These are phyloP conservation scores for Cyphomyrus plagiostoma DNA, from an alignment of 2,113 vertebrate genomes.

Conservation along the genomic window DNA sequence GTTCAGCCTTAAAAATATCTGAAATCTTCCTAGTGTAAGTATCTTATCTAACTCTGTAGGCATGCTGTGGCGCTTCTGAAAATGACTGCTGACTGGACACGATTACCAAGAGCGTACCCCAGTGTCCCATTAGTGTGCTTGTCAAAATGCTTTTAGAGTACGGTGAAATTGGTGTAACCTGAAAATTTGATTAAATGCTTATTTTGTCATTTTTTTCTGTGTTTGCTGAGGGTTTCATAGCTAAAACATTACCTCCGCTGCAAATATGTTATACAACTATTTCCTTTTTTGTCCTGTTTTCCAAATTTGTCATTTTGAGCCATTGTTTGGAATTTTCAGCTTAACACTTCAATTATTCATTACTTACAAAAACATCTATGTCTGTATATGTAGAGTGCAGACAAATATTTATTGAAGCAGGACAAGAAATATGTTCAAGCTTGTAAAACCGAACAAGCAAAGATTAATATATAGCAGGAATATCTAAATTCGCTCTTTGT, in stretches of 20 bases:
- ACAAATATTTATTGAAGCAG: slow-evolving; percentile 10
- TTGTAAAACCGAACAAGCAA: neutral
- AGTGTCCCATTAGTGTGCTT: neutral
- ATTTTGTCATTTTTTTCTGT: neutral
- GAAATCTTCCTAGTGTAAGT: neutral
- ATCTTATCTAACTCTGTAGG: neutral
- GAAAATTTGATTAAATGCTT: neutral
- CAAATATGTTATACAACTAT: neutral
- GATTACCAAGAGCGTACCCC: neutral
- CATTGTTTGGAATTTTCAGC: slow-evolving; percentile 10
- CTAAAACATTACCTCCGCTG: neutral
- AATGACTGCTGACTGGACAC: neutral
- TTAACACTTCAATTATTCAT: slow-evolving; percentile 18
- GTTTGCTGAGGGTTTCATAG: neutral
- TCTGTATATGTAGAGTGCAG: slow-evolving; percentile 12
- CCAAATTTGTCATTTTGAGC: slow-evolving; percentile 7
- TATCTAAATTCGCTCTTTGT: neutral
- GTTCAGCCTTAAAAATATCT: neutral
- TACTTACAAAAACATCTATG: slow-evolving; percentile 10
- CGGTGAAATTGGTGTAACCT: neutral
- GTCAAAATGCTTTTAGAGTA: neutral
- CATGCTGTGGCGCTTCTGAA: neutral
- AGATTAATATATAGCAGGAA: neutral
- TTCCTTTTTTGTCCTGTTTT: slow-evolving; percentile 7
- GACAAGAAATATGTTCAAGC: slow-evolving; percentile 1